phyloP scores from a whole-genome alignment of 2,888 invertebrate species.

The Dorcus parallelipipedus region DNA sequence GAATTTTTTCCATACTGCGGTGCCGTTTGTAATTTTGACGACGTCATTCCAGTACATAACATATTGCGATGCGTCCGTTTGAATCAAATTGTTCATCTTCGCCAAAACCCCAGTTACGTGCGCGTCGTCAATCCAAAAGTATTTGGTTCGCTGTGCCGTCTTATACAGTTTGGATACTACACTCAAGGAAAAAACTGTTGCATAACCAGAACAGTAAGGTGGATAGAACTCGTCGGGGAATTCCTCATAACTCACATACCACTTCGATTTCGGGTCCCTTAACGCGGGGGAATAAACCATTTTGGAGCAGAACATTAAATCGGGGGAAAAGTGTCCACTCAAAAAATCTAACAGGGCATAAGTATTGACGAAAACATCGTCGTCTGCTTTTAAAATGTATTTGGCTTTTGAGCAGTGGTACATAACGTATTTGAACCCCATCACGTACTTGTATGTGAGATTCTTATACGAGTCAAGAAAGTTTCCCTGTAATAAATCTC shows the following conservation, averaged over 20 bases:
- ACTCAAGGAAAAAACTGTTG: constrained; percentile 58
- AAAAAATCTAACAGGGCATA: constrained; percentile 59
- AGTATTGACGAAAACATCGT: constrained; percentile 73
- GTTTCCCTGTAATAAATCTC: constrained; percentile 73
- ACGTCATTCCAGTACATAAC: not conserved
- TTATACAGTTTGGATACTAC: constrained; percentile 53
- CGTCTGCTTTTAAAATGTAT: constrained; percentile 69
- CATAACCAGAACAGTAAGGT: constrained; percentile 71
- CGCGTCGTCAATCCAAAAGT: constrained; percentile 56
- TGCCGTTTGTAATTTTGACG: not conserved
- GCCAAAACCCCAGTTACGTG: constrained; percentile 65
- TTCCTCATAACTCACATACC: constrained; percentile 51
- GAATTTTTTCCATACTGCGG: no score
- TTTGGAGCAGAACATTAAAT: constrained; percentile 64
- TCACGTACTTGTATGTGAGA: constrained; percentile 81
- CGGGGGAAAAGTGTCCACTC: constrained; percentile 55
- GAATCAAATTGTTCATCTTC: constrained; percentile 55
- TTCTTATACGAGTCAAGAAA: constrained; percentile 77
- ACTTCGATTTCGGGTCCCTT: not conserved
- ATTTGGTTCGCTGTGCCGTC: constrained; percentile 50
- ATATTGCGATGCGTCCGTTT: constrained; percentile 47
- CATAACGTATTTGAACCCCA: constrained; percentile 74
- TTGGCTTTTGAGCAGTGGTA: constrained; percentile 67
- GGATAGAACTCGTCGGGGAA: constrained; percentile 65
- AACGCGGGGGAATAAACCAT: constrained; percentile 37